Evolutionary conservation across 2,113 vertebrate species (phyloP), one percentile per base, ranked within the genome.

Genomic region (Triplophysa rosa): DNA sequence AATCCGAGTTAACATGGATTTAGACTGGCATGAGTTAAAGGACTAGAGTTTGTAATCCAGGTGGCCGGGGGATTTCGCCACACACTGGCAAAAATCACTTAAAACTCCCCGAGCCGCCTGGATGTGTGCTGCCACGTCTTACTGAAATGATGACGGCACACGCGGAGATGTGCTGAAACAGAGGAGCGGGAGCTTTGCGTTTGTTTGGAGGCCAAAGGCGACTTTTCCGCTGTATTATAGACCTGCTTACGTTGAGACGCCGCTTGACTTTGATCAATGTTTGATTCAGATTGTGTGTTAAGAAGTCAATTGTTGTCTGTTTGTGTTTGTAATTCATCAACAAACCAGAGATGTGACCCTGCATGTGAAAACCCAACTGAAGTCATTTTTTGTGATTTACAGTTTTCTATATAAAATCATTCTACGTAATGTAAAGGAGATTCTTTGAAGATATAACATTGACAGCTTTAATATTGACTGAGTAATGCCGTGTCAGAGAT

Each of bases 31-130:
- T 88, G 88, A 93, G 92, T 94, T 94, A 93, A 93, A 93, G 91
- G 91, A 92, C 90, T 91, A 89, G 90, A 89, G 90, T 93, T 93
- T 92, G 92, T 93, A 93, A 93, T 94, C 92, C 93, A 93, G 92
- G 91, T 92, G 91, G 91, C 90, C 88, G 77, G 88, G 92, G 93
- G 92, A 92, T 93, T 93, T 93, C 86, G 87, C 88, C 89, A 90
- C 90, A 91, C 91, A 90, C 90, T 93, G 90, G 90, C 90, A 91
- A 88, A 93, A 92, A 92, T 91, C 92, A 92, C 90, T 91, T 92
- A 90, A 92, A 92, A 89, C 88, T 90, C 90, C 87, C 90, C 77
- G 83, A 90, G 87, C 89, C 87, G 89, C 85, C 89, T 88, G n/a
- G n/a, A n/a, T n/a, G 29, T 29, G 87, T 90, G 90, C 89, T 85